Evolutionary conservation across 2,888 invertebrate genomes (phyloP), one percentile per base, ranked within the genome.

Genomic region (Merodon equestris): DNA sequence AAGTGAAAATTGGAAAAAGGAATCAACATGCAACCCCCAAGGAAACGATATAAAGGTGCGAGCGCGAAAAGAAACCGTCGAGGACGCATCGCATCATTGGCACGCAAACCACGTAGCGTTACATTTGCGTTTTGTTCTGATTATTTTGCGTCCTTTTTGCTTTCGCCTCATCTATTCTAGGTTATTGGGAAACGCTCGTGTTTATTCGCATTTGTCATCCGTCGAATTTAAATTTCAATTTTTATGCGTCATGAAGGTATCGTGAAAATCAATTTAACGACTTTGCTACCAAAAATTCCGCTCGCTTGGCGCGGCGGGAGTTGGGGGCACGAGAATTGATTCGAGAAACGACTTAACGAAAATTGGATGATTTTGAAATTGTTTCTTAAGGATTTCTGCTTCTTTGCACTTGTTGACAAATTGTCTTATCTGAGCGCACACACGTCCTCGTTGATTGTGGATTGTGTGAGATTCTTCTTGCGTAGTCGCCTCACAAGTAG

Each of bases 161-260:
- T n/a, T n/a, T 61, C 14, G 13, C 53, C 14, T 34, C 9, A 57
- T 27, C 57, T 58, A 34, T 54, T 40, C 40, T 3, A 10, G 50
- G 7, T 27, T 27, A 68, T 60, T 79, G 74, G 47, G 56, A 72
- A 64, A 82, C 74, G 67, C 81, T 19, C 66, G 86, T 7, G 27
- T 27, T 27, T 27, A 7, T 27, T 4, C 27, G 27, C 27, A 87
- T 87, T 87, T 86, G 84, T 79, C 86, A 85, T 85, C 85, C 85
- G 87, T 85, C 86, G 83, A 86, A 86, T 86, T 86, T 85, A 86
- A 87, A 86, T 86, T 86, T 86, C 86, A 86, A 86, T 86, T 86
- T 86, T 63, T 48, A 71, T 58, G 58, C 63, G 53, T 36, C 38
- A 40, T 44, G 54, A 17, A 27, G 44, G 19, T 27, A 17, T 38